A percentile compares a stretch with the other conserved stretches of the same genome.
Evolutionary conservation across 1,140 invertebrate species (phyloP).

Genomic region (Drosophila albomicans): DNA sequence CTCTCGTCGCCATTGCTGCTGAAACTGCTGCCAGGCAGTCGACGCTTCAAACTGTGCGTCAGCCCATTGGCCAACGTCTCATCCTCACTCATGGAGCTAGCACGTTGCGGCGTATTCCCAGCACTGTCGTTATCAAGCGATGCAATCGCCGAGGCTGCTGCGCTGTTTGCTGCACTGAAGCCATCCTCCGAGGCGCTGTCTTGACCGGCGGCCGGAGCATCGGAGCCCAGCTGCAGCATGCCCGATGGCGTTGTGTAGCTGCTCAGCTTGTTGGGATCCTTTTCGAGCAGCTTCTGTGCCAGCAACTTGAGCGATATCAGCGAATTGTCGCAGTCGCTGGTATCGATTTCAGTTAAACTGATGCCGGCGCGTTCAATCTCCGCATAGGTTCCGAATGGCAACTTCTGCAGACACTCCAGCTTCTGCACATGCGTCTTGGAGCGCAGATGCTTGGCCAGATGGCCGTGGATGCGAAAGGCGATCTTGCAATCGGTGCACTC

Average conservation of each 20-base stretch:
- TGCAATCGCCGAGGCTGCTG: slow-evolving; percentile 75
- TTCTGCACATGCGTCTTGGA: slow-evolving; percentile 99
- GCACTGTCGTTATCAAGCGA: slow-evolving; percentile 80
- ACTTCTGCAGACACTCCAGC: slow-evolving; percentile 95
- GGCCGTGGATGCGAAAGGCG: slow-evolving; percentile 97
- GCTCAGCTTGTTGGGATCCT: slow-evolving; percentile 88
- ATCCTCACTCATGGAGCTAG: slow-evolving; percentile 80
- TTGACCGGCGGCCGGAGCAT: slow-evolving; percentile 56
- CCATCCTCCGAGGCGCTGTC: slow-evolving; percentile 82
- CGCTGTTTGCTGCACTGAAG: slow-evolving; percentile 75
- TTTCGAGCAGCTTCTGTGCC: slow-evolving; percentile 93
- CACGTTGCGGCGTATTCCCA: slow-evolving; percentile 71
- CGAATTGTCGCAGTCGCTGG: slow-evolving; percentile 96
- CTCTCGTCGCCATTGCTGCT: slow-evolving; percentile 82
- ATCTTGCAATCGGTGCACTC: slow-evolving; percentile 98
- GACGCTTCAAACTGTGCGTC: slow-evolving; percentile 66
- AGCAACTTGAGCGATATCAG: slow-evolving; percentile 92
- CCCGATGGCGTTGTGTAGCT: slow-evolving; percentile 78
- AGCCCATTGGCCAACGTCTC: slow-evolving; percentile 64
- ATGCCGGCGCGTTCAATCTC: slow-evolving; percentile 96
- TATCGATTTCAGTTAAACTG: slow-evolving; percentile 96
- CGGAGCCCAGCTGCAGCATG: slow-evolving; percentile 59
- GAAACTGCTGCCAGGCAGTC: slow-evolving; percentile 72
- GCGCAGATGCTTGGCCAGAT: slow-evolving; percentile 97
- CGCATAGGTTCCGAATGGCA: slow-evolving; percentile 98